Evolutionary conservation across 2,113 vertebrate species (phyloP).

Genomic region (Stomatorhinus ivindoensis): DNA sequence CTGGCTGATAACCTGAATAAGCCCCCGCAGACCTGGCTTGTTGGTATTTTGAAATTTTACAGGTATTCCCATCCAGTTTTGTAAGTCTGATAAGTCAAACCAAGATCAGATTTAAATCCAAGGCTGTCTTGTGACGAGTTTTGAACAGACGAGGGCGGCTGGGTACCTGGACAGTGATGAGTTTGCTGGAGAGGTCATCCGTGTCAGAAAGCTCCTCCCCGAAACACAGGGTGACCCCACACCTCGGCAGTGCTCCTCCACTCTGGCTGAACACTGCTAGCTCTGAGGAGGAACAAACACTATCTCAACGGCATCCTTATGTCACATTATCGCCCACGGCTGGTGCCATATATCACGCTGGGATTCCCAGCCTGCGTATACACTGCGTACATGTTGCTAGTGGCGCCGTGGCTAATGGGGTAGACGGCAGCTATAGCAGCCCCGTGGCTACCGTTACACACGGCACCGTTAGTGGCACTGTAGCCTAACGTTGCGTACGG

Average conservation of each 20-base stretch:
- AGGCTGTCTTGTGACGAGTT: not conserved
- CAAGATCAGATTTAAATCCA: not conserved
- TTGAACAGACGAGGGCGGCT: not conserved
- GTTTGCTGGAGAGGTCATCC: conserved; percentile 47
- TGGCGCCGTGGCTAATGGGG: not conserved
- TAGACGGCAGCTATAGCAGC: not conserved
- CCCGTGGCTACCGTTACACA: not conserved
- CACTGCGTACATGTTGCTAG: not conserved
- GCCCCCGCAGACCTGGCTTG: not conserved
- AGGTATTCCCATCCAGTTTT: not conserved
- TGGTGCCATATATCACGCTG: not conserved
- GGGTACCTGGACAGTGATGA: conserved; percentile 70
- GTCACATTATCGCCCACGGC: not conserved
- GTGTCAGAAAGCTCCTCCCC: conserved; percentile 58
- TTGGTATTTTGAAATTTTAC: not conserved
- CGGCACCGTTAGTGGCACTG: not conserved
- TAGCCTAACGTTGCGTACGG: too few relatives aligned
- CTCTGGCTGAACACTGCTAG: conserved; percentile 46
- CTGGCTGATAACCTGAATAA: not conserved
- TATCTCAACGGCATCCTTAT: not conserved
- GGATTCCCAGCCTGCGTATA: not conserved
- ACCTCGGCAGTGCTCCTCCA: conserved; percentile 56
- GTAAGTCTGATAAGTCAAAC: not conserved
- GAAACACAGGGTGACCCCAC: conserved; percentile 66
- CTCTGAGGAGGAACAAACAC: conserved; percentile 48